Evolutionary conservation across 1,140 invertebrate genomes (phyloP), one percentile per base, ranked within the genome.

Genomic region (Drosophila micromelanica): DNA sequence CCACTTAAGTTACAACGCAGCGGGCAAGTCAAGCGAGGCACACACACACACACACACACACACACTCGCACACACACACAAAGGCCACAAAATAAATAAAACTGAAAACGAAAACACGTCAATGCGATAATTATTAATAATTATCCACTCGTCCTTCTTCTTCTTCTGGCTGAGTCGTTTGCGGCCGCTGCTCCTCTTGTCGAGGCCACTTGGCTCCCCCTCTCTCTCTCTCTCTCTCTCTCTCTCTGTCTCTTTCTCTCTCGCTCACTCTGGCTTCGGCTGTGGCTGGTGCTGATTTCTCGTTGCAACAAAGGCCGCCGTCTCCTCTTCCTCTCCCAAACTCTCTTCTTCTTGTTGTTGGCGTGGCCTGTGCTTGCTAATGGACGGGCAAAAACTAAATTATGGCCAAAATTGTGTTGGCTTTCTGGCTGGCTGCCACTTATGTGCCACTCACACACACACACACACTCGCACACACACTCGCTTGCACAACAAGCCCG

Each of bases 71-170:
- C 55, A 46, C 32, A 17, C 8, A 6, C 49, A 60, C 62, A 59
- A 60, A 54, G 59, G 23, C 42, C 71, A 62, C 32, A 72, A 59
- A 63, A 65, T 35, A 80, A 70, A 78, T 62, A 74, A 78, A 81
- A 86, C 59, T 73, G 61, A 87, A 81, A 87, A 79, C 72, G 82
- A 82, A 89, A 87, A 87, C 82, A 87, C 84, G 79, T 89, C 84
- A 89, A 87, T 87, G 84, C 84, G 76, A 87, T 87, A 87, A 87
- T 87, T 87, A 89, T 87, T 89, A 87, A 87, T 87, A 87, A 87
- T 87, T 87, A 87, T 87, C 84, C 84, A 87, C 84, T 87, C 84
- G 84, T 87, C 84, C 84, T 87, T 89, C 84, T 87, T 89, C 84
- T 87, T 89, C 84, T 87, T 89, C 80, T 74, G 60, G 43, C 51